Evolutionary conservation across 2,113 vertebrate species (phyloP).

Genomic region (Erythrocercus mccallii): DNA sequence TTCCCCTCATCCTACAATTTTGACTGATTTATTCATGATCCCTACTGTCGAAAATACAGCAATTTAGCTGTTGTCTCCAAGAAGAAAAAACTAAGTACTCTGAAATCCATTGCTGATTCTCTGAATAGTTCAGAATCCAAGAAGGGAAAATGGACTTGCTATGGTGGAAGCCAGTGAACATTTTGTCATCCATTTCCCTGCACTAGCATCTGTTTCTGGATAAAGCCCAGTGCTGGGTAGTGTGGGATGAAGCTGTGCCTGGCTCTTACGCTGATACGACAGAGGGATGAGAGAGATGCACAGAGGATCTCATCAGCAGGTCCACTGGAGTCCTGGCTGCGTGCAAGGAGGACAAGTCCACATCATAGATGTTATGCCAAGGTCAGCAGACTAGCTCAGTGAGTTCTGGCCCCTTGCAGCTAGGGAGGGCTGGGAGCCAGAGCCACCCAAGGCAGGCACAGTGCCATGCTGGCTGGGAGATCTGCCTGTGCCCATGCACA

Average conservation of each 20-base stretch:
- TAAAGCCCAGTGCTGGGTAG: background rate
- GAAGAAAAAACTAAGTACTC: background rate
- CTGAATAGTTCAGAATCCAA: background rate
- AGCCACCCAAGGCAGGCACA: background rate
- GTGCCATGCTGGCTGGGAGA: background rate
- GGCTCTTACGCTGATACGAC: background rate
- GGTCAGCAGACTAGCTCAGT: background rate
- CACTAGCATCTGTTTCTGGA: background rate
- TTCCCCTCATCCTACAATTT: background rate
- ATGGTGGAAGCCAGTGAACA: background rate
- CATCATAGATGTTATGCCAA: background rate
- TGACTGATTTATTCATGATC: background rate
- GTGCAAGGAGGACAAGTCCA: background rate
- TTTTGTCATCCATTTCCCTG: background rate
- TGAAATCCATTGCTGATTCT: background rate
- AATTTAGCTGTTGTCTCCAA: background rate
- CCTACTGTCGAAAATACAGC: background rate
- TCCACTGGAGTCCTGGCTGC: background rate
- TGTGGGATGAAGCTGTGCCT: background rate
- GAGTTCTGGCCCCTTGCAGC: background rate
- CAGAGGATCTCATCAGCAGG: background rate
- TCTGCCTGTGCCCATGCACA: background rate
- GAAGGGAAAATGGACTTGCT: background rate
- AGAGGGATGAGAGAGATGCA: background rate
- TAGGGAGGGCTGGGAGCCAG: background rate